Conservation (phyloP, 1,140 invertebrate genomes). For the Xylocopa sonorina region DNA sequence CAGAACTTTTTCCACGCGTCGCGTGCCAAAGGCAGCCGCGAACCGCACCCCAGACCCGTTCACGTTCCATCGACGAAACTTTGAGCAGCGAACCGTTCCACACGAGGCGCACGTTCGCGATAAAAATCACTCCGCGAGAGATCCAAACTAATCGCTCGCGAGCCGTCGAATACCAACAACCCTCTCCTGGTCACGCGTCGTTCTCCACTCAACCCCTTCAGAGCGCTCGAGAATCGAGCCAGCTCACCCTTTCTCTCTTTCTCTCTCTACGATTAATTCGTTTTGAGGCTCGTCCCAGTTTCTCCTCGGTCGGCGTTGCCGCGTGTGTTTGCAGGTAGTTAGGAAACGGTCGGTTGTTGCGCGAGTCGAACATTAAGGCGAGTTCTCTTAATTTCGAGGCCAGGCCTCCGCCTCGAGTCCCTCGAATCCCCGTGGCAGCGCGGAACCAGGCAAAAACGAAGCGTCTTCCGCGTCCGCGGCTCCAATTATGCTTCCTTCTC, state of each 20-base stretch:
- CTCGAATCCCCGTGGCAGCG: not conserved
- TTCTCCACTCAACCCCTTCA: too few species aligned
- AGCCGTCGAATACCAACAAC: not conserved
- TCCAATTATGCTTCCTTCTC: conserved; percentile 57
- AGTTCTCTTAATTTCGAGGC: conserved; percentile 53
- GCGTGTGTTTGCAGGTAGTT: conserved; percentile 50
- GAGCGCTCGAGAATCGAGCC: not conserved
- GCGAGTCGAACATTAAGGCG: conserved; percentile 15
- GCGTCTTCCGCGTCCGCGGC: conserved; percentile 47
- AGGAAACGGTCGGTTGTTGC: conserved; percentile 37
- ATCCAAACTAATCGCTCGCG: not conserved
- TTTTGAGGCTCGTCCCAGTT: conserved; percentile 21
- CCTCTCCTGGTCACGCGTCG: too few species aligned
- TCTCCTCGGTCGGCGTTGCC: not conserved
- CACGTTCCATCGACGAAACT: not conserved
- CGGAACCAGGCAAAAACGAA: conserved; percentile 60
- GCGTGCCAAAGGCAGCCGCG: not conserved
- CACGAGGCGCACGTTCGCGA: not conserved
- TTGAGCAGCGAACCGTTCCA: not conserved
- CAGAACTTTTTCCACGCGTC: not conserved
- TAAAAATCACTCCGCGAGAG: not conserved
- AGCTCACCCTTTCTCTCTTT: too few species aligned
- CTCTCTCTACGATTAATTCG: not conserved
- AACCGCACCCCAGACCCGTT: not conserved
- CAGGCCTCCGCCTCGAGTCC: conserved; percentile 1